Base-by-base conservation (phyloP, 1,140 invertebrate genomes). In the Cyclargus thomasi region DNA sequence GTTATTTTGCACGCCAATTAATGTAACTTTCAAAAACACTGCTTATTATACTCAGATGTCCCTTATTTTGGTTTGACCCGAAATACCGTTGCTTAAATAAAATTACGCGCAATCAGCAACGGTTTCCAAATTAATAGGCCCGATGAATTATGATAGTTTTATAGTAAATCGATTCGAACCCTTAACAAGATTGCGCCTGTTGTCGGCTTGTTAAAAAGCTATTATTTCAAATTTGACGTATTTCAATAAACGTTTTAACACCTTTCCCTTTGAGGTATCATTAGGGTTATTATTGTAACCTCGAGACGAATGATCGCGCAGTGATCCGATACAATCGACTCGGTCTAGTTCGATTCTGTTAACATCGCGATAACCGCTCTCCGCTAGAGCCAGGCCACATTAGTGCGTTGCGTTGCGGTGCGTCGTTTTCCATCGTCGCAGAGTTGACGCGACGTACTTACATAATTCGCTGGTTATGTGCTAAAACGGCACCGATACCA, bases 231-330 rank as follows among this genome's bases (percentile, higher is more conserved):
- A 80, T 83, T 85, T 79, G 81, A 80, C 77, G 81, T 78, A 84
- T 86, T 88, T 86, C 85, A 87, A 88, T 90, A 88, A 88, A 86
- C 78, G 85, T 86, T 88, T 86, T 90, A 87, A 90, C 87, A 90
- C 87, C 87, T 90, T 90, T 87, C 81, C 82, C 77, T 73, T 80
- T 68, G 77, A 82, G 79, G 80, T 89, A 88, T 90, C 80, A 88
- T 90, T 90, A 90, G 82, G 74, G 62, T 81, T 71, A 80, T 89
- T 87, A 85, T 85, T 83, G 79, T 78, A 73, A 64, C 73, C 72
- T 75, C 70, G 53, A 67, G 63, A 57, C 67, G 59, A 69, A 65
- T 53, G 70, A 62, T 70, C 62, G 72, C 62, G 53, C 70, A 68
- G 74, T 62, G 67, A 74, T 69, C 65, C 63, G 53, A 55, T 71